Evolutionary conservation across 2,113 vertebrate genomes (phyloP).

Genomic region (Psittacara wagleri): DNA sequence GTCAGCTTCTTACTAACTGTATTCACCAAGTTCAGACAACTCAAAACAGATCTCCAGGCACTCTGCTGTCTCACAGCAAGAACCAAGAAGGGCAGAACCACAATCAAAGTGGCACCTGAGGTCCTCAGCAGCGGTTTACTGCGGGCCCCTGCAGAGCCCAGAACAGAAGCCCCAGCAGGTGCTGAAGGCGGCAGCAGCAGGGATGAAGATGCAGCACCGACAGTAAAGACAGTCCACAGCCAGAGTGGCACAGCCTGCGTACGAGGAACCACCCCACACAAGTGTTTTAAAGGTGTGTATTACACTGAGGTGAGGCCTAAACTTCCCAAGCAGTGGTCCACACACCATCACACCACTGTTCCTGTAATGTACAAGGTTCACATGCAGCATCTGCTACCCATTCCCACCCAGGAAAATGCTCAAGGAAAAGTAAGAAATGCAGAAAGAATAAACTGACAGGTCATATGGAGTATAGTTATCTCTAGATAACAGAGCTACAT

Average conservation of each 20-base stretch:
- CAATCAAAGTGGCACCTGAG: slow-evolving; percentile 75
- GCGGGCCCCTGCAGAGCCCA: slow-evolving; percentile 46
- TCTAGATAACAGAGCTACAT: neutral
- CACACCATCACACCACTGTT: accelerated
- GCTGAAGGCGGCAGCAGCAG: slow-evolving; percentile 35
- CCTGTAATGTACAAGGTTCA: neutral
- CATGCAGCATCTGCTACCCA: neutral
- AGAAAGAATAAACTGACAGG: neutral
- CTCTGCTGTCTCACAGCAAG: slow-evolving; percentile 70
- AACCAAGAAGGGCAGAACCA: slow-evolving; percentile 72
- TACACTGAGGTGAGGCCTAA: neutral
- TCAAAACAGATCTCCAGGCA: slow-evolving; percentile 77
- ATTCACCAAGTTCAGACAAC: slow-evolving; percentile 68
- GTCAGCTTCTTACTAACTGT: slow-evolving; percentile 59
- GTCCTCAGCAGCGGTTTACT: slow-evolving; percentile 67
- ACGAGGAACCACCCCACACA: neutral
- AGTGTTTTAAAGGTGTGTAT: neutral
- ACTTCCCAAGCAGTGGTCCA: neutral
- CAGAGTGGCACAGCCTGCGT: neutral
- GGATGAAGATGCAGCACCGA: neutral
- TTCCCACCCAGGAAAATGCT: neutral
- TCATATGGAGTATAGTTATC: neutral
- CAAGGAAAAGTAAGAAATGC: neutral
- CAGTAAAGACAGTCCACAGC: accelerated
- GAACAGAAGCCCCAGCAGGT: slow-evolving; percentile 71